phyloP scores from a whole-genome alignment of 2,797 vertebrate genomes.

The Carduelis carduelis region DNA sequence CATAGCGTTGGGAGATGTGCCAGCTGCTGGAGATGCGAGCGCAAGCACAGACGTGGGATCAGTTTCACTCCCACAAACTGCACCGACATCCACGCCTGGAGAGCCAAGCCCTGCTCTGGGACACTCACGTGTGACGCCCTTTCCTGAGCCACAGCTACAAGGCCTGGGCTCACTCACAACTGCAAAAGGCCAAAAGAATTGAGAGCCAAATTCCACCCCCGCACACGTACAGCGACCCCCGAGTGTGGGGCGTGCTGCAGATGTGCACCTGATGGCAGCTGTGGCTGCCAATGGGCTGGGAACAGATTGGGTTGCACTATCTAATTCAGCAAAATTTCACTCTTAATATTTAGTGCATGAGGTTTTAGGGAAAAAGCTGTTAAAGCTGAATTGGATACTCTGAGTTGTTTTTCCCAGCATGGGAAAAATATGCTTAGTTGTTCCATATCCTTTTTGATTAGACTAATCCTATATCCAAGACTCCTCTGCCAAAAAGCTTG shows the following conservation, averaged over 20 bases:
- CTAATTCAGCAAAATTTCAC: slow-evolving; percentile 31
- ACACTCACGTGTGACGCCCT: neutral
- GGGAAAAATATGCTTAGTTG: neutral
- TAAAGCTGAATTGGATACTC: slow-evolving; percentile 29
- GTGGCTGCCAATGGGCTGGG: neutral
- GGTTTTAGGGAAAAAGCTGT: slow-evolving; percentile 18
- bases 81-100: neutral
- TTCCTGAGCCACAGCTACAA: slow-evolving; percentile 9
- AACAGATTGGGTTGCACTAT: neutral
- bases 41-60: neutral
- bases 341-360: neutral
- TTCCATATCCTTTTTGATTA: neutral
- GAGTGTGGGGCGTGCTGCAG: neutral
- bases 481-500: neutral
- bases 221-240: rapidly evolving
- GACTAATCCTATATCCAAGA: neutral
- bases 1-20: neutral
- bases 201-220: slow-evolving; percentile 11
- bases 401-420: neutral
- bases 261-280: slow-evolving; percentile 15
- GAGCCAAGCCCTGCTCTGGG: slow-evolving; percentile 1
- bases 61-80: neutral
- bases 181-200: slow-evolving; percentile 22
- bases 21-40: neutral
- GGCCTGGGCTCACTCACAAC: neutral